Conservation (phyloP, 1,140 invertebrate species). For the Ptiloglossa arizonensis region DNA sequence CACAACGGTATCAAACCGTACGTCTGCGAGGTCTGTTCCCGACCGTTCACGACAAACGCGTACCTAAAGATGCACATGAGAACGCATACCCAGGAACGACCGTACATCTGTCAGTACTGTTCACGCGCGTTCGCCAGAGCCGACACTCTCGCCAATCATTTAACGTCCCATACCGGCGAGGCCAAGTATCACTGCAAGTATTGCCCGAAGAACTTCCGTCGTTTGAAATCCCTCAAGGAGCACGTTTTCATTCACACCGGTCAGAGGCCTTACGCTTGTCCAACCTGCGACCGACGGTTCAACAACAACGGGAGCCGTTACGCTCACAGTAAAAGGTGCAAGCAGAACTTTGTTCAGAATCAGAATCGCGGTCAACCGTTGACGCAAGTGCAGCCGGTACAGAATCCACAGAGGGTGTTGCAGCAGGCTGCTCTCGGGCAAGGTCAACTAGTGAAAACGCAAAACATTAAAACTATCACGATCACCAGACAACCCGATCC, state of each 20-base stretch:
- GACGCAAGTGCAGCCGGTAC: conserved; percentile 35
- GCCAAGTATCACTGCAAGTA: conserved; percentile 85
- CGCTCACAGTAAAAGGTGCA: conserved; percentile 79
- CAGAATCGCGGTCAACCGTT: conserved; percentile 59
- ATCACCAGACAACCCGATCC: conserved; percentile 71
- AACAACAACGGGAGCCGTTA: conserved; percentile 81
- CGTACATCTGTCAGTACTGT: conserved; percentile 84
- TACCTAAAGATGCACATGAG: conserved; percentile 81
- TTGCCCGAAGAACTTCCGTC: conserved; percentile 85
- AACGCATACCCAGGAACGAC: conserved; percentile 84
- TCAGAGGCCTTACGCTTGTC: conserved; percentile 82
- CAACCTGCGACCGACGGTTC: conserved; percentile 79
- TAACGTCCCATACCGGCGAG: conserved; percentile 83
- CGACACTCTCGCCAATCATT: conserved; percentile 80
- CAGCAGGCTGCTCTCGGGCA: conserved; percentile 42
- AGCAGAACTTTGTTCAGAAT: conserved; percentile 75
- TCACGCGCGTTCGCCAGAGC: conserved; percentile 80
- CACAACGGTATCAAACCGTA: conserved; percentile 87
- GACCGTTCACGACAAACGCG: conserved; percentile 82
- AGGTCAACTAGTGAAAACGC: conserved; percentile 73
- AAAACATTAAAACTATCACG: conserved; percentile 79
- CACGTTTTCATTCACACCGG: conserved; percentile 85
- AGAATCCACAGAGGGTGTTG: conserved; percentile 45
- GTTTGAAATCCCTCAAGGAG: conserved; percentile 83
- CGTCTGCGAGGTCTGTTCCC: conserved; percentile 85